Base-by-base conservation (phyloP, 1,140 invertebrate genomes). In the Apis dorsata region DNA sequence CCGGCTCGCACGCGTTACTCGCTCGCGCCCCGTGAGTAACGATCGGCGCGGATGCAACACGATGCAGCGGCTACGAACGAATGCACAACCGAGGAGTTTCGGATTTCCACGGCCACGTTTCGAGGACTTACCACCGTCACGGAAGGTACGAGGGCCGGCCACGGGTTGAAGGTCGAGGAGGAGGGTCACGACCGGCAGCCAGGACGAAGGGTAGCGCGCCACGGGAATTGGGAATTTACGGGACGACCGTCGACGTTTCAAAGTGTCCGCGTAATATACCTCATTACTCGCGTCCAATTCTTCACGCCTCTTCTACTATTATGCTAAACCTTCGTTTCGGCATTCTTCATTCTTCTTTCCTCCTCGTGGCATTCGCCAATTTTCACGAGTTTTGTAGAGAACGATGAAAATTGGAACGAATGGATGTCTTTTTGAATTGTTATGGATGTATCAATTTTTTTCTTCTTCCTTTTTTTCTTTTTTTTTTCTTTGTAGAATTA, bases 171-270 rank as follows among this genome's bases (percentile, higher is more conserved):
- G 17, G 76, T 68, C 75, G 86, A 68, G 80, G 11, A 17, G 51
- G 12, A 57, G 77, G 62, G 28, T 28, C 68, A n/a, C 57, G 73
- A 69, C 34, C 65, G 57, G 68, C 65, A 74, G 72, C 72, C 63
- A 65, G 19, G 3, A 19, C 19, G 24, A 34, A 21, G 60, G 60
- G 49, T 19, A 28, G 19, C 19, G n/a, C 15, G 17, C 24, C 13
- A 24, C 78, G 72, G 87, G 88, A 91, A 92, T 92, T 81, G 86
- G 71, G 86, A 89, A 92, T 91, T 92, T 91, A 92, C 92, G 91
- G 81, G 89, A 90, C 77, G 85, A 83, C 86, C 83, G n/a, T 21
- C 65, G 80, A 74, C 76, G 88, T 90, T 91, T 44, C 90, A 90
- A 91, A 89, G 82, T 72, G 75, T 75, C 86, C 79, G 86, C 80